Evolutionary conservation across 2,113 vertebrate species (phyloP).

Genomic region (Mugil cephalus): DNA sequence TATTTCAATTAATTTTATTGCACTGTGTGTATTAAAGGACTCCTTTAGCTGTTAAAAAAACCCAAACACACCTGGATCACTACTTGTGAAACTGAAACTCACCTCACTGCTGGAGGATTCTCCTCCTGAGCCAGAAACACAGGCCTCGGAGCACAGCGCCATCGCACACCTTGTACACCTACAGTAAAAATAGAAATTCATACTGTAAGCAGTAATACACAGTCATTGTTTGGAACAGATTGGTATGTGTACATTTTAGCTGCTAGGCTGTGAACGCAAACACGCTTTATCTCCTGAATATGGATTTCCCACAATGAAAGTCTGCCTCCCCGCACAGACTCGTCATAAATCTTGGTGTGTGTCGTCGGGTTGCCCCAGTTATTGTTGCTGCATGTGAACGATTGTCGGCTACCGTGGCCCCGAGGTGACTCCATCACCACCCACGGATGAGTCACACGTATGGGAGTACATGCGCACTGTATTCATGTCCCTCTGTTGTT

Average conservation of each 20-base stretch:
- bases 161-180: slow-evolving; percentile 76
- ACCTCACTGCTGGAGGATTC: slow-evolving; percentile 79
- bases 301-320: slow-evolving; percentile 62
- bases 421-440: slow-evolving; percentile 60
- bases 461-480: slow-evolving; percentile 29
- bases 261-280: slow-evolving; percentile 14
- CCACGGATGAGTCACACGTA: slow-evolving; percentile 77
- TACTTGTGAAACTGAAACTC: slow-evolving; percentile 71
- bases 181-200: slow-evolving; percentile 10
- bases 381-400: slow-evolving; percentile 54
- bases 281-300: slow-evolving; percentile 63
- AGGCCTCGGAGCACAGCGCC: slow-evolving; percentile 89
- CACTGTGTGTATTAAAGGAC: too few species aligned
- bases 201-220: not conserved
- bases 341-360: slow-evolving; percentile 43
- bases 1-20: too few species aligned
- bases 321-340: slow-evolving; percentile 38
- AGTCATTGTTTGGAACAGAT: slow-evolving; percentile 5
- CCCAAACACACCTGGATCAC: not conserved
- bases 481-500: slow-evolving; percentile 51
- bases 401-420: slow-evolving; percentile 49
- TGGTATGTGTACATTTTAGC: slow-evolving; percentile 45
- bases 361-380: slow-evolving; percentile 42
- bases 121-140: slow-evolving; percentile 71
- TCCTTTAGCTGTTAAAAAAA: not conserved